A percentile compares a stretch with the other conserved stretches of the same genome.
These are phyloP conservation scores for Nephrotoma appendiculata DNA, from an alignment of 2,888 invertebrate genomes.

Conservation along the genomic window DNA sequence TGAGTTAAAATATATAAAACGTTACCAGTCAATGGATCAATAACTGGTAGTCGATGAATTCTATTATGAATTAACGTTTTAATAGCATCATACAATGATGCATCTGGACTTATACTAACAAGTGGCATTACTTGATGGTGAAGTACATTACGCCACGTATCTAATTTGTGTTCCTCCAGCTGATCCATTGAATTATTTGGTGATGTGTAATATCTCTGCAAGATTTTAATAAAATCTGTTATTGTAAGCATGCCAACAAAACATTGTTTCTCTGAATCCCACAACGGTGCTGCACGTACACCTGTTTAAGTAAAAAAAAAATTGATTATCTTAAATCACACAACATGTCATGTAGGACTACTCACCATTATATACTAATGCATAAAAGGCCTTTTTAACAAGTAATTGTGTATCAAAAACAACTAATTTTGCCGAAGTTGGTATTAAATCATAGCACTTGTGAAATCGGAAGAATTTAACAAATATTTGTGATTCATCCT, in stretches of 20 bases:
- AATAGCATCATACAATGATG: slow-evolving; percentile 87
- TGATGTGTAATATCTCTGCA: slow-evolving; percentile 94
- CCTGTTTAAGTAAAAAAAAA: slow-evolving; percentile 36
- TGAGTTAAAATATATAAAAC: slow-evolving; percentile 97
- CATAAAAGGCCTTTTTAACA: slow-evolving; percentile 98
- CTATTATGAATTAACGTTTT: slow-evolving; percentile 81
- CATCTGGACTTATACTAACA: slow-evolving; percentile 84
- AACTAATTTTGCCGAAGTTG: slow-evolving; percentile 96
- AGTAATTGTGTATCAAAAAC: slow-evolving; percentile 97
- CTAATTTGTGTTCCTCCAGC: slow-evolving; percentile 89
- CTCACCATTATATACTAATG: slow-evolving; percentile 93
- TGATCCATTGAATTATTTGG: slow-evolving; percentile 89
- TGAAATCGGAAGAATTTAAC: slow-evolving; percentile 99
- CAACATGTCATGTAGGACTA: slow-evolving; percentile 6
- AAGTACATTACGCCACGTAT: slow-evolving; percentile 88
- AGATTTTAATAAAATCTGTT: slow-evolving; percentile 97
- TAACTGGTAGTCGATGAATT: slow-evolving; percentile 94
- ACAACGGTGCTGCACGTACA: slow-evolving; percentile 92
- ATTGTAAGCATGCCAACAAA: slow-evolving; percentile 99
- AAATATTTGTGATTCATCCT: slow-evolving; percentile 94
- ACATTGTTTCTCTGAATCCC: slow-evolving; percentile 85
- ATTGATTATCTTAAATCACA: not conserved
- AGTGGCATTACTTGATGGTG: slow-evolving; percentile 74
- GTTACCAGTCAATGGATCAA: slow-evolving; percentile 88
- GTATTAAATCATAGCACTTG: slow-evolving; percentile 99